Evolutionary conservation across 2,113 vertebrate species (phyloP), one percentile per base, ranked within the genome.

Genomic region (Dasyurus viverrinus): DNA sequence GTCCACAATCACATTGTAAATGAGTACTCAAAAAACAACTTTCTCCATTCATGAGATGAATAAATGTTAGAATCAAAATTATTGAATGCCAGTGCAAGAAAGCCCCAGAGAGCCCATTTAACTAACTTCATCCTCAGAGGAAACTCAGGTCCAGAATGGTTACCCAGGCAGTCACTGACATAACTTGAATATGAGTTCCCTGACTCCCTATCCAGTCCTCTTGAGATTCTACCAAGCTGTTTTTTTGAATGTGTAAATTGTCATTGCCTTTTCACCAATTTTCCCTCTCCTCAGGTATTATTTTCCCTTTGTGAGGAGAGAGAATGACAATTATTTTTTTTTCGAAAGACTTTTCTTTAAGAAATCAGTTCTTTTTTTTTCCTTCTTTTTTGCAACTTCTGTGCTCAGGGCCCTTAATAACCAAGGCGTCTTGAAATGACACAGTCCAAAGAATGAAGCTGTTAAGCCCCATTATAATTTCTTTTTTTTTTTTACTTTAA

Each of bases 391-490:
- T 96, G 93, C 89, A 95, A 93, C 93, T 93, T 97, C 97, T 98
- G 57, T 97, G 94, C 89, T 97, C 93, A 94, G 96, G 0, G 19
- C 89, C 98, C 96, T 95, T 97, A 94, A 97, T 98, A 98, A 97
- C 97, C 97, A 97, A 97, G 95, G 94, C 95, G 92, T 96, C 98
- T 96, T 97, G 97, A 98, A 97, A 96, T 97, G 95, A 93, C 97
- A 96, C 96, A 95, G 97, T 97, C 97, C 97, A 98, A 98, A 98
- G 97, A 98, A 98, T 96, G 94, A 98, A 97, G 96, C 93, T 96
- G 94, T 97, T 98, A 98, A 97, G 94, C 94, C 97, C 94, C 96
- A 96, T 97, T 97, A 90, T 95, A 95, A 96, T 98, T 97, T 94
- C 98, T 98, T 97, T 97, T 6, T 98, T 97, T 97, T 84, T 84